Base-by-base conservation (phyloP, 2,113 vertebrate genomes). In the Corydoras maculifer region DNA sequence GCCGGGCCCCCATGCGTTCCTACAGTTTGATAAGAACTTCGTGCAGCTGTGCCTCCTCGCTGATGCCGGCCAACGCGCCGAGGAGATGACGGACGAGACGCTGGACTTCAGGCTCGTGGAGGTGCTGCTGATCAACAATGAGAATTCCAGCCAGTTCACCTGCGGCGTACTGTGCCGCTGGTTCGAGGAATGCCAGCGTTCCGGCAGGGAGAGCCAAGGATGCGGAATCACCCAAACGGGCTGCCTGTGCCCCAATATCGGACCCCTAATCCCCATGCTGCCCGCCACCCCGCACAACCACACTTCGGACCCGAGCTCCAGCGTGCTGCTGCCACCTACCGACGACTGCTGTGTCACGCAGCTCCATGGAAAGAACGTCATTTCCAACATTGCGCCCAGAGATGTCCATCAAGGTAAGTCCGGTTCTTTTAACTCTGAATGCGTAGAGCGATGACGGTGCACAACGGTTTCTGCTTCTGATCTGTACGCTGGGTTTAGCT, bases 21-120 rank as follows among this genome's bases (percentile, higher is more conserved):
- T 95, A 70, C 95, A 98, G 76, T 98, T 99, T 3, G 96, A 99
- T 86, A 99, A 98, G 89, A 98, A 98, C 88, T 99, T 98, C 0
- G 93, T 99, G 78, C 96, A 97, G 80, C 83, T 99, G 11, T 98
- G 96, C 86, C 84, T 98, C 68, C 91, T 90, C 0, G 87, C 87
- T 0, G 90, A 91, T 70, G 53, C 88, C 89, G 2, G 62, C 18
- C 29, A 18, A 29, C 60, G 60, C 8, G n/a, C 50, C 0, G 51
- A 68, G 83, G 0, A 80, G 4, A 82, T 81, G 60, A 76, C 79
- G 84, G 81, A 89, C 1, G 91, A 93, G 0, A 90, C 93, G 9
- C 85, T 98, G 78, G 94, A 94, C 65, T 93, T 96, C 65, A 91
- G 93, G 67, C 91, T 98, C 2, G 94, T 98, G 2, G 96, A 99